Evolutionary conservation across 92 coral and sea anemone species (phyloP).

Genomic region (Bergia puertoricense): DNA sequence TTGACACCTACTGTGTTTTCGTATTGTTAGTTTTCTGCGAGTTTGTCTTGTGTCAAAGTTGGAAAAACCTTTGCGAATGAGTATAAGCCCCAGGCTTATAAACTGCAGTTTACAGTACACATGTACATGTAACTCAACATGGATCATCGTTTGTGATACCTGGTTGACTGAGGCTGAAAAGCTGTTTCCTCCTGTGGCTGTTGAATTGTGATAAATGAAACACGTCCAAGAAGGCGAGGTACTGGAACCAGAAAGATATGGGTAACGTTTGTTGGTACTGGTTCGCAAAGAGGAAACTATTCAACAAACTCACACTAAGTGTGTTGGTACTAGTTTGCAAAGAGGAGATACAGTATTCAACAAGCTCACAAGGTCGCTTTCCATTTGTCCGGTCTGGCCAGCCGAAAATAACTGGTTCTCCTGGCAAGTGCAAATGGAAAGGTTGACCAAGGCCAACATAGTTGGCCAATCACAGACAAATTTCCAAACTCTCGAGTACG

Average conservation of each 20-base stretch:
- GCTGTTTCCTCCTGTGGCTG: slow-evolving; percentile 82
- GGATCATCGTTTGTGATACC: slow-evolving; percentile 50
- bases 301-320: too few species aligned
- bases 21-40: neutral
- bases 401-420: too few species aligned
- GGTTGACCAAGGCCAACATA: too few species aligned
- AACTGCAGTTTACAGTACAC: neutral
- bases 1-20: neutral
- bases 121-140: neutral
- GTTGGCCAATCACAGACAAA: too few species aligned
- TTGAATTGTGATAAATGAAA: slow-evolving; percentile 89
- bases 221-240: slow-evolving; percentile 91
- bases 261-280: neutral
- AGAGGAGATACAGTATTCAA: too few species aligned
- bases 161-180: slow-evolving; percentile 90
- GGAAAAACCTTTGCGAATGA: neutral
- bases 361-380: too few species aligned
- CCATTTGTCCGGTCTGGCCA: too few species aligned
- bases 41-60: neutral
- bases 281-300: too few species aligned
- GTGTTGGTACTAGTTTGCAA: too few species aligned
- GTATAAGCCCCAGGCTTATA: neutral
- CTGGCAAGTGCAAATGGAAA: too few species aligned
- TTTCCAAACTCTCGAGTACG: too few species aligned
- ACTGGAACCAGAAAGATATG: slow-evolving; percentile 49